These are phyloP conservation scores for Leucophenga varia DNA, from an alignment of 1,140 invertebrate genomes.

Conservation along the genomic window DNA sequence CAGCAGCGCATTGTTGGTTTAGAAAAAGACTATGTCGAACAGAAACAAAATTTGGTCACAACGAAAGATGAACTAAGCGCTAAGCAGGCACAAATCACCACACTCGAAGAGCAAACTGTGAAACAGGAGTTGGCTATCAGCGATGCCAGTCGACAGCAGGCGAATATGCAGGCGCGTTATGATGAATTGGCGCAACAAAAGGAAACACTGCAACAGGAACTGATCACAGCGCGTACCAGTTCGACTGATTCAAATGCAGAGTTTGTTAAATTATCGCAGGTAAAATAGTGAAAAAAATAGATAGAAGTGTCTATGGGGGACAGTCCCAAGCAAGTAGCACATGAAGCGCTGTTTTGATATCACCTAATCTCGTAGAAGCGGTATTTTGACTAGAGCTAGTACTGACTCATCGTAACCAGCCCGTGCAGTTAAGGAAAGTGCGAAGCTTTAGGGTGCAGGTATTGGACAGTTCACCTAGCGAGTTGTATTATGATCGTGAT, in stretches of 20 bases:
- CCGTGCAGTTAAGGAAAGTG: too few relatives aligned
- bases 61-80: constrained; percentile 37
- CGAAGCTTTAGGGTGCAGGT: too few relatives aligned
- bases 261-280: constrained; percentile 27
- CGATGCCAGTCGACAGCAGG: constrained; percentile 26
- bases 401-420: too few relatives aligned
- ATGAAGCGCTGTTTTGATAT: too few relatives aligned
- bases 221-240: constrained; percentile 21
- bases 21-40: constrained; percentile 54
- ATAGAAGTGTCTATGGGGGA: too few relatives aligned
- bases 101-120: constrained; percentile 28
- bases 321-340: too few relatives aligned
- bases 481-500: too few relatives aligned
- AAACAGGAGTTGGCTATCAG: constrained; percentile 28
- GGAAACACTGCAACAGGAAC: constrained; percentile 28
- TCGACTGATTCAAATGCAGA: constrained; percentile 36
- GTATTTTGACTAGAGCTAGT: too few relatives aligned
- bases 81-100: constrained; percentile 34
- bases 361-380: too few relatives aligned
- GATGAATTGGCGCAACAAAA: constrained; percentile 29
- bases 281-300: too few relatives aligned
- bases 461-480: too few relatives aligned
- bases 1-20: constrained; percentile 30
- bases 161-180: constrained; percentile 31
- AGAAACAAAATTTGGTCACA: constrained; percentile 51